Base-by-base conservation (phyloP, 2,888 invertebrate species). In the Nemapogon koenigi region DNA sequence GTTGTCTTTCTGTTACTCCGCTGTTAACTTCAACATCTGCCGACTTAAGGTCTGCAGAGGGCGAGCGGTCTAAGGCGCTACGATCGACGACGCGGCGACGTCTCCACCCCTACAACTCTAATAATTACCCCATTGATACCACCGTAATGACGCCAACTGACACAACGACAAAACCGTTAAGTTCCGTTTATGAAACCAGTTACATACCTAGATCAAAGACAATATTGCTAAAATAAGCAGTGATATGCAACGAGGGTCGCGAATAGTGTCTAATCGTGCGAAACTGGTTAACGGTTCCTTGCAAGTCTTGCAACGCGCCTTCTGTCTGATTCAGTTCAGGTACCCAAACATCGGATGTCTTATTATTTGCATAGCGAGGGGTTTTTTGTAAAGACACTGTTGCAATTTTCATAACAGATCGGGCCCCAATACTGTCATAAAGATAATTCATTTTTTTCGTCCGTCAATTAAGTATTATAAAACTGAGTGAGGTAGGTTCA, bases 161-260 rank as follows among this genome's bases (percentile, higher is more conserved):
- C 72, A 51, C 22, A 18, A 27, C 16, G 56, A 53, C 53, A 53
- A 50, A 54, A 70, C 76, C 76, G 76, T 78, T 78, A 76, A 59
- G 62, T 69, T 67, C 66, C 71, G 73, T 76, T 75, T 61, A 57
- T 46, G 53, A 68, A 75, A 75, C 75, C 70, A 60, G 75, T 65
- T 64, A 55, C 53, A 48, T 57, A 59, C 52, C 19, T 31, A 49
- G 50, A 47, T 46, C 49, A 51, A 49, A 52, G 46, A 54, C 49
- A 50, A 50, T 47, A 52, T 46, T 62, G n/a, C 27, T 28, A 27
- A 14, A 4, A 26, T 27, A 37, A 11, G 18, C 16, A 15, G 27
- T 28, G 11, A n/a, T 22, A 6, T 3, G 6, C 19, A 10, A 25
- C 26, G 72, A 63, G 75, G 75, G 76, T 68, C 67, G 72, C 73